Evolutionary conservation across 2,113 vertebrate genomes (phyloP).

Genomic region (Bambusicola thoracicus): DNA sequence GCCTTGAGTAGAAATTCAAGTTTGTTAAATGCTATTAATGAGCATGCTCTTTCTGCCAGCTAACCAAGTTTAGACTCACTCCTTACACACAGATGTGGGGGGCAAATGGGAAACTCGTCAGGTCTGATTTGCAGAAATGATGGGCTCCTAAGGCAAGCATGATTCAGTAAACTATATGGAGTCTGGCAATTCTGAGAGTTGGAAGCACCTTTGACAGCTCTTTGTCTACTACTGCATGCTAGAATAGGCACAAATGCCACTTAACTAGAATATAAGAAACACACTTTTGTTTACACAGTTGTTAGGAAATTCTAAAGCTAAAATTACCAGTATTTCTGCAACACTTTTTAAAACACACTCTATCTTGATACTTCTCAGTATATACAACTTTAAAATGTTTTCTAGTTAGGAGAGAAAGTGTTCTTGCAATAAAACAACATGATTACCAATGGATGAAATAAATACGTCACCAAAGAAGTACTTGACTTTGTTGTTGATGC

Average conservation of each 20-base stretch:
- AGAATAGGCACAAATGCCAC: neutral
- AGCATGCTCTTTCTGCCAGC: neutral
- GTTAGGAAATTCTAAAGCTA: neutral
- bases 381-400: neutral
- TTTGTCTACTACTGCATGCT: neutral
- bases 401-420: neutral
- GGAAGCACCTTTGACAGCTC: neutral
- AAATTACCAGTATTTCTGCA: neutral
- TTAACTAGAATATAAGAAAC: neutral
- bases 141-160: neutral
- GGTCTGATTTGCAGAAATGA: neutral
- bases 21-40: neutral
- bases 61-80: neutral
- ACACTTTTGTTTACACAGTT: neutral
- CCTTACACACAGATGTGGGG: neutral
- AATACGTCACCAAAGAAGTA: neutral
- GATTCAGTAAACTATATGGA: neutral
- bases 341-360: neutral
- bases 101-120: neutral
- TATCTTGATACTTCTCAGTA: neutral
- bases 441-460: neutral
- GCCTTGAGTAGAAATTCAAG: neutral
- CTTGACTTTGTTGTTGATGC: neutral
- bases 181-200: neutral
- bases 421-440: neutral